phyloP scores from a whole-genome alignment of 53 echinoderm and acorn worm species.

The Antedon mediterranea region DNA sequence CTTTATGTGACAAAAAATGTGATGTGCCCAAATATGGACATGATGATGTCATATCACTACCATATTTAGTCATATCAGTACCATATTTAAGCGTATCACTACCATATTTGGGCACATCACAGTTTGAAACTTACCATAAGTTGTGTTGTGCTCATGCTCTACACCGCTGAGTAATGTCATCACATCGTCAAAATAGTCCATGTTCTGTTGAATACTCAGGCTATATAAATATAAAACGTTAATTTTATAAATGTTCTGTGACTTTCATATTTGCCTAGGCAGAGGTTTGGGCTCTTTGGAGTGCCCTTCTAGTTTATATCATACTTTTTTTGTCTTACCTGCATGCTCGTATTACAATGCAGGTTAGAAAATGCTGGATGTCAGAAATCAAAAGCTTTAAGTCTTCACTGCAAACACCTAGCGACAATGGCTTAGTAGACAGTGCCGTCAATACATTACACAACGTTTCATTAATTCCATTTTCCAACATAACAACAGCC shows the following conservation, averaged over 20 bases:
- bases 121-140: conserved; percentile 40
- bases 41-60: too few relatives aligned
- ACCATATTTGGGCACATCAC: neutral
- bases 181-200: conserved; percentile 72
- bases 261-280: too few relatives aligned
- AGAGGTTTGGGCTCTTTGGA: too few relatives aligned
- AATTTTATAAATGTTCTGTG: too few relatives aligned
- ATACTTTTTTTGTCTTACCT: conserved; percentile 35
- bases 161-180: conserved; percentile 58
- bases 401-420: conserved; percentile 18
- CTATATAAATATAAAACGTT: neutral
- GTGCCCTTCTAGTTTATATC: too few relatives aligned
- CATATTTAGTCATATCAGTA: too few relatives aligned
- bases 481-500: conserved; percentile 54
- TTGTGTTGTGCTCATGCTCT: conserved; percentile 49
- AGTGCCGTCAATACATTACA: conserved; percentile 68
- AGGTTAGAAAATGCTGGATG: conserved; percentile 74
- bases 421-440: conserved; percentile 25
- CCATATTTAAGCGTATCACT: too few relatives aligned
- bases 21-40: too few relatives aligned
- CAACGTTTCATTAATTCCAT: conserved; percentile 68
- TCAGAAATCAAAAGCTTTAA: conserved; percentile 47
- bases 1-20: too few relatives aligned
- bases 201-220: conserved; percentile 26
- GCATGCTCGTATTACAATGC: conserved; percentile 71